phyloP scores from a whole-genome alignment of 2,888 invertebrate species.

The Parascotia fuliginaria region DNA sequence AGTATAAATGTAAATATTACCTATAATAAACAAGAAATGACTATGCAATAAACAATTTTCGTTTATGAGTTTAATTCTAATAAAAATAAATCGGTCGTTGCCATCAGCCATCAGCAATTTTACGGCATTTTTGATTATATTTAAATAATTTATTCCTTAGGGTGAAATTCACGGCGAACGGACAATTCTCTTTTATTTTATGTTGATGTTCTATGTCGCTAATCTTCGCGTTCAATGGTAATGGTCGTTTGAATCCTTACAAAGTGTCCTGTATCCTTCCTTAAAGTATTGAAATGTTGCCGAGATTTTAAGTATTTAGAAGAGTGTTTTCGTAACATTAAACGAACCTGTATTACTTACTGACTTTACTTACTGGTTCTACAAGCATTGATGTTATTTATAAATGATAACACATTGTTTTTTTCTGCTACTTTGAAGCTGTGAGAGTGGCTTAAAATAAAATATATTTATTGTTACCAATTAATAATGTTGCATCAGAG shows the following conservation, averaged over 20 bases:
- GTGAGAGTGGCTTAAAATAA: too few species aligned
- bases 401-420: too few species aligned
- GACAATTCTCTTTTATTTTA: constrained; percentile 1
- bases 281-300: constrained; percentile 2
- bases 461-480: too few species aligned
- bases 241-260: constrained; percentile 6
- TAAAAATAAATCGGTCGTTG: not conserved
- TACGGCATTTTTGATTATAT: not conserved
- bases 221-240: constrained; percentile 7
- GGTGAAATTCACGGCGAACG: not conserved
- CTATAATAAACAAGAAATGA: too few species aligned
- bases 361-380: not conserved
- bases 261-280: constrained; percentile 7
- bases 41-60: too few species aligned
- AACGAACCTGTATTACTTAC: too few species aligned
- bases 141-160: not conserved
- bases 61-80: too few species aligned
- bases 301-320: not conserved
- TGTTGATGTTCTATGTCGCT: constrained; percentile 1
- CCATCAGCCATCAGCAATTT: not conserved
- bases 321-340: not conserved
- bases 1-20: too few species aligned
- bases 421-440: too few species aligned
- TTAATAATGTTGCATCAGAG: too few species aligned
- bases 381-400: too few species aligned